Conservation (phyloP, 1,140 invertebrate genomes). For the Oreohelix idahoensis region DNA sequence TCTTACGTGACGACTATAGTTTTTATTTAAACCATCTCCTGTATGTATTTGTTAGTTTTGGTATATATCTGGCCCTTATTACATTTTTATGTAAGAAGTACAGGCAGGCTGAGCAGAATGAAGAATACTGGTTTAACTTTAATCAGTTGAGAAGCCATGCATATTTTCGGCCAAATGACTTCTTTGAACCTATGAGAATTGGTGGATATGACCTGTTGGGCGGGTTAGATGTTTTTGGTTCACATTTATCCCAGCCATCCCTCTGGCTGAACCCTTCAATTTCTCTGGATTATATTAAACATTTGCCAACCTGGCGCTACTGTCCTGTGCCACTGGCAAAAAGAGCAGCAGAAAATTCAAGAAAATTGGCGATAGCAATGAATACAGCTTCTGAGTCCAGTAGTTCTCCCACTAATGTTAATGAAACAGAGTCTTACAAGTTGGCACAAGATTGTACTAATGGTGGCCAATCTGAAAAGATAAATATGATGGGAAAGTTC, state of each 20-base stretch:
- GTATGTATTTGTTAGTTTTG: slow-evolving; percentile 38
- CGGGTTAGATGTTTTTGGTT: slow-evolving; percentile 43
- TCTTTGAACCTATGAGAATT: slow-evolving; percentile 45
- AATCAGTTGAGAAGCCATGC: slow-evolving; percentile 61
- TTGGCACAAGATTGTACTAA: background rate
- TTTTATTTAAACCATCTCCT: slow-evolving; percentile 52
- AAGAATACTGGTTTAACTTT: slow-evolving; percentile 69
- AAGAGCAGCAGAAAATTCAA: slow-evolving; percentile 31
- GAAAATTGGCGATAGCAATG: background rate
- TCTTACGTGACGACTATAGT: slow-evolving; percentile 64
- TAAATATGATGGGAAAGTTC: background rate
- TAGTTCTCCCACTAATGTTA: background rate
- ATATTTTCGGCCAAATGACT: slow-evolving; percentile 55
- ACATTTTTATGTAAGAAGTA: slow-evolving; percentile 34
- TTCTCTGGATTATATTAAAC: slow-evolving; percentile 74
- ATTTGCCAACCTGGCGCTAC: slow-evolving; percentile 76
- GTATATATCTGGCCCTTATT: slow-evolving; percentile 3
- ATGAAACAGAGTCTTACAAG: background rate
- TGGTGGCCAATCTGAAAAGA: background rate
- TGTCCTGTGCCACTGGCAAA: slow-evolving; percentile 18
- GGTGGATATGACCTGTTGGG: slow-evolving; percentile 43
- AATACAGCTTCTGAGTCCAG: background rate
- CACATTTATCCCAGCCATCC: slow-evolving; percentile 35
- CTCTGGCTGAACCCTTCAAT: slow-evolving; percentile 72
- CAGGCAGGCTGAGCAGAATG: slow-evolving; percentile 57